A percentile compares a stretch with the other conserved stretches of the same genome.
phyloP scores from a whole-genome alignment of 2,797 vertebrate genomes.

The Tauraco hartlaubi region DNA sequence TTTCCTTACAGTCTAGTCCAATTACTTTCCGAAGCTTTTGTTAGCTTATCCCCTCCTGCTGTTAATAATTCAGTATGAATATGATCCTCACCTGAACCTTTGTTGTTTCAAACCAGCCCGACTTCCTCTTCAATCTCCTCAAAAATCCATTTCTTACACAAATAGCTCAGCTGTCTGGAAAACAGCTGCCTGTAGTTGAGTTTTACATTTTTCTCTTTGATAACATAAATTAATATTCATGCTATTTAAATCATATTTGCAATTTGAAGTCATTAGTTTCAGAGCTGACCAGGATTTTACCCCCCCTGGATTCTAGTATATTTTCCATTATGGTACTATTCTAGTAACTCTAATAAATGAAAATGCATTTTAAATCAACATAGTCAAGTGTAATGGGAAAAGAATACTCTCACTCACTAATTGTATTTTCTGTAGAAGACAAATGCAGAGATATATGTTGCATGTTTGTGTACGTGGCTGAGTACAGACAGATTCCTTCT shows the following conservation, averaged over 20 bases:
- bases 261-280: neutral
- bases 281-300: neutral
- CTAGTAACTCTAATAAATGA: neutral
- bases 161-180: neutral
- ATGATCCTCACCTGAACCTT: neutral
- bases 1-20: neutral
- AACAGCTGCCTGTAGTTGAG: neutral
- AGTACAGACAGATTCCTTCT: constrained; percentile 42
- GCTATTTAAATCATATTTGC: neutral
- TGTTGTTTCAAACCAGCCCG: neutral
- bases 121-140: neutral
- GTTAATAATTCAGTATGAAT: neutral
- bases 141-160: neutral
- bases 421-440: constrained; percentile 10
- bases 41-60: neutral
- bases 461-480: constrained; percentile 24
- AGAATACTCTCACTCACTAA: neutral
- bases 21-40: neutral
- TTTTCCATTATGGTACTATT: neutral
- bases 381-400: neutral
- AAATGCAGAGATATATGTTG: neutral
- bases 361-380: constrained; percentile 15
- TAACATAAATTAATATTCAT: neutral
- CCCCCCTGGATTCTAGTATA: neutral
- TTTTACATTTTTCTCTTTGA: neutral